Evolutionary conservation across 2,888 invertebrate genomes (phyloP), one percentile per base, ranked within the genome.

Genomic region (Bedellia somnulentella): DNA sequence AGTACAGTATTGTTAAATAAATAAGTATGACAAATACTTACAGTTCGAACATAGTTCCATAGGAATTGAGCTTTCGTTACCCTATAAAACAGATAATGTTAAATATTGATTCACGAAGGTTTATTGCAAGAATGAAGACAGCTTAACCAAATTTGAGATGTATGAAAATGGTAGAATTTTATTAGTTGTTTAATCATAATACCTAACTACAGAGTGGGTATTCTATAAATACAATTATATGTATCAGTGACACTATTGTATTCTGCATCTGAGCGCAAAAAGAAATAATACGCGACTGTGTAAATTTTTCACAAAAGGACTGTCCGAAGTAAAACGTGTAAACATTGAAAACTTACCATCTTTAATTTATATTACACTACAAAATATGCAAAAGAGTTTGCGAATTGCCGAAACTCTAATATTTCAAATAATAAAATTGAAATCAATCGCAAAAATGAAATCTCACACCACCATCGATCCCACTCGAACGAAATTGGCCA

Each of bases 41-140:
- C 92, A 93, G 64, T 93, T 94, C 63, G 93, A 92, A 84, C 94
- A 94, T 51, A 95, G 86, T 83, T 95, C 95, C 92, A 95, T 92
- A 48, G 94, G 93, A 62, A 95, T 84, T 48, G 93, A 93, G 61
- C 87, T 89, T 80, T 95, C 95, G 80, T 95, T 95, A 76, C 95
- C 95, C 95, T 94, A 81, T 32, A 83, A 81, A 57, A 57, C 45
- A 18, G 18, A 33, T 30, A 9, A 18, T 18, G 18, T n/a, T n/a
- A n/a, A 23, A 23, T 4, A 23, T 5, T 23, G 12, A 5, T 11
- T 4, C 24, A 11, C 24, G 12, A 12, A 23, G n/a, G n/a, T 23
- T 23, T 23, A 12, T 23, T 15, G 13, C 25, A 11, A 25, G 15
- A 25, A 14, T 11, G 11, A n/a, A 25, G 6, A 12, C 25, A 25